Percentiles rank a stretch among this genome's conserved stretches.
These are phyloP conservation scores for Liasis olivaceus DNA, from an alignment of 2,797 vertebrate genomes.

Conservation along the genomic window DNA sequence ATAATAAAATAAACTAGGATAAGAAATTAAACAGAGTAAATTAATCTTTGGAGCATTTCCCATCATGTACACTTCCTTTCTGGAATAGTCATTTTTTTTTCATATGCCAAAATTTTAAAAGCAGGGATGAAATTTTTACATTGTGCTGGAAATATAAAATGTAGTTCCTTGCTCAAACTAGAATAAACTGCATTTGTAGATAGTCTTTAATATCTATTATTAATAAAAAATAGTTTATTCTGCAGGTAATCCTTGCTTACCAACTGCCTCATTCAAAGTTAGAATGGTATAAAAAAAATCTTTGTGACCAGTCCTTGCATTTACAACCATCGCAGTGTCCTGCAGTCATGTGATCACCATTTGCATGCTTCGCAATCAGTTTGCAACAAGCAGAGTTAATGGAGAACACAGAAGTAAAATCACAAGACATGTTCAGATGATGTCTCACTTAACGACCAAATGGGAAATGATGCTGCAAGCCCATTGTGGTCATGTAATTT, in stretches of 20 bases:
- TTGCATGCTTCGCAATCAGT: background rate
- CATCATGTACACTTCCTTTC: background rate
- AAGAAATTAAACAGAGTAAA: background rate
- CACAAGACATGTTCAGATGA: background rate
- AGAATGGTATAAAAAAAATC: background rate
- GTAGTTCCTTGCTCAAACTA: background rate
- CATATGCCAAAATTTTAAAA: constrained; percentile 3
- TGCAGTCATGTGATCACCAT: background rate
- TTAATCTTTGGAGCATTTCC: background rate
- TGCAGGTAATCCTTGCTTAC: background rate
- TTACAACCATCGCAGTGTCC: background rate
- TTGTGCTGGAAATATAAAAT: constrained; percentile 34
- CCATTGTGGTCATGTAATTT: background rate
- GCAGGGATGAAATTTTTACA: constrained; percentile 21
- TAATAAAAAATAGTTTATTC: constrained; percentile 40
- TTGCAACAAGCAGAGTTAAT: background rate
- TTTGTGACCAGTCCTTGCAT: background rate
- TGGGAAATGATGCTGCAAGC: background rate
- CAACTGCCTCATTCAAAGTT: background rate
- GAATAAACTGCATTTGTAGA: background rate
- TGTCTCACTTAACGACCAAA: background rate
- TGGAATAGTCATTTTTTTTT: background rate
- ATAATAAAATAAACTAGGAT: background rate
- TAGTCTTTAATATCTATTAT: background rate
- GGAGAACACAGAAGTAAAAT: background rate